Evolutionary conservation across 2,113 vertebrate species (phyloP), one percentile per base, ranked within the genome.

Genomic region (Perca schrenkii): DNA sequence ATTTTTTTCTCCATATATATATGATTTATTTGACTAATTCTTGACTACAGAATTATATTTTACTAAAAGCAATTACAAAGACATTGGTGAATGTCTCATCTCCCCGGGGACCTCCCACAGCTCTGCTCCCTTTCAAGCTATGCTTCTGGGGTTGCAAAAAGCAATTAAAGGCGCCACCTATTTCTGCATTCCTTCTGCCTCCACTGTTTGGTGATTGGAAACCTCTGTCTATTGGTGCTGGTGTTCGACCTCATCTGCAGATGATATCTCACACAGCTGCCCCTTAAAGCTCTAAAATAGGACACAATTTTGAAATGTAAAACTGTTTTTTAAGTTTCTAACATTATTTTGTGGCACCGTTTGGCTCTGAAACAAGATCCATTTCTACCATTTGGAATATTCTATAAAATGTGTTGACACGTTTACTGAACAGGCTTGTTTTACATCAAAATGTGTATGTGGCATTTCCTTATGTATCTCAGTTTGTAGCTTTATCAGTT

Each of bases 151-250:
- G 89, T 90, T 90, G 80, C 91, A 84, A 85, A 93, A 93, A 93
- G 92, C 92, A 95, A 95, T 95, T 94, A 95, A 94, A 95, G 84
- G 88, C 53, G 28, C 92, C 94, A 94, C 94, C 91, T 94, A 93
- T 95, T 93, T 88, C 87, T 86, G 72, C 65, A 50, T 62, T 81
- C 78, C 85, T 74, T 72, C 84, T 91, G 88, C 85, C 78, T 90
- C 86, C 69, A 57, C 88, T 90, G 89, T 75, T 79, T 75, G 88
- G 86, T 94, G 93, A 94, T 92, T 93, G 92, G 91, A 91, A 91
- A 92, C 90, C 92, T 90, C 88, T 93, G 87, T 93, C 86, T 89
- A 80, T 88, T 81, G 83, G 92, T 88, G 77, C 77, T 73, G 67
- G 56, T 70, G 79, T 83, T 89, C 53, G 21, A 64, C 86, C 88